Evolutionary conservation across 2,888 invertebrate genomes (phyloP), one percentile per base, ranked within the genome.

Genomic region (Clanis bilineata): DNA sequence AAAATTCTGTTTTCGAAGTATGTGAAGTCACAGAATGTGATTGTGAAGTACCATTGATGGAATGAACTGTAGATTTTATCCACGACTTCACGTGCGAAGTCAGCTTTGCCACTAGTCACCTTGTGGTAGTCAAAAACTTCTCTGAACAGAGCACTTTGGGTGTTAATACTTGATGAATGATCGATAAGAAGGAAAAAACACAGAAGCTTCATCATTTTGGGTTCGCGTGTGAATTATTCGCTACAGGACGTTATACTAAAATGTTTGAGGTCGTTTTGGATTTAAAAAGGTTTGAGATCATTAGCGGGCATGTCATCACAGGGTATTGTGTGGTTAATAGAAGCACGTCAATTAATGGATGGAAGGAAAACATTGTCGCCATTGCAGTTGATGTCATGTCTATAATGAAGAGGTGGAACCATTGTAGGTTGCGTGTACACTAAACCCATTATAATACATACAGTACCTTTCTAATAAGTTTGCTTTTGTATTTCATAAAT

Each of bases 1-100:
- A 92, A 71, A 36, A 92, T 86, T 65, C 86, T 82, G 65, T 90
- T 92, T 60, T 92, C 92, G 58, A 91, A 90, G 64, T 90, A 90
- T 5, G 90, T 89, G 65, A 90, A 91, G 21, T 92, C 87, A 64
- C 91, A 91, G 63, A 89, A 90, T 2, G 88, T 88, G 39, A 91
- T 72, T 0, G 92, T 92, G 62, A 88, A 91, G 63, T 82, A 91
- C 90, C 90, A 90, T 65, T 89, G 90, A 0, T 74, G 75, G 72
- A 90, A 90, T 0, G 87, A 83, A 60, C 82, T 82, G 66, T 85
- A 88, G 61, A 91, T 86, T 78, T 86, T 85, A 3, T 80, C 67
- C 36, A 90, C 91, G 0, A 90, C 86, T 69, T 86, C 73, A 28
- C 66, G 76, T 0, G 92, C 91, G 61, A 80, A 86, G 38, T 75